Evolutionary conservation across 2,888 invertebrate species (phyloP).

Genomic region (Athalia circularis): DNA sequence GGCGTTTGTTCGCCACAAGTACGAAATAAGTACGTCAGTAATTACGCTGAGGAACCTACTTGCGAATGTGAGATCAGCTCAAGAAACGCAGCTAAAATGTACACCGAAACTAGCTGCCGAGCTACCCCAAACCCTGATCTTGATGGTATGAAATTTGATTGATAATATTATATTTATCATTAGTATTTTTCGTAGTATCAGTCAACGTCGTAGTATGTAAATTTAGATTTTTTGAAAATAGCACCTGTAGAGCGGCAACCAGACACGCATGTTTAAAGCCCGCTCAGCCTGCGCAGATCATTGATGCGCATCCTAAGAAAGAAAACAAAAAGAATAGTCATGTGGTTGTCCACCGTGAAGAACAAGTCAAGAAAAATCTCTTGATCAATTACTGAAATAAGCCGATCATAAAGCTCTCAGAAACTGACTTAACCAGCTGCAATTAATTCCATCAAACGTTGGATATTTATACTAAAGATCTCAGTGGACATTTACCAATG

Average conservation of each 20-base stretch:
- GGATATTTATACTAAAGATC: too few relatives aligned
- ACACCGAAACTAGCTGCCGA: not conserved
- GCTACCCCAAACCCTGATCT: not conserved
- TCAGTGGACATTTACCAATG: too few relatives aligned
- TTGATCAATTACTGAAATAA: too few relatives aligned
- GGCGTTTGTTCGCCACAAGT: not conserved
- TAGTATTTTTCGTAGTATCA: not conserved
- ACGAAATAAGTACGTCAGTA: not conserved
- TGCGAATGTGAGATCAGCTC: not conserved
- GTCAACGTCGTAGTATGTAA: not conserved
- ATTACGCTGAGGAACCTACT: not conserved
- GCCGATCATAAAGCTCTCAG: too few relatives aligned
- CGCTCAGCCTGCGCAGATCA: constrained; percentile 1
- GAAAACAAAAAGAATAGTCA: not conserved
- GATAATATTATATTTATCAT: not conserved
- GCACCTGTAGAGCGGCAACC: constrained; percentile 18
- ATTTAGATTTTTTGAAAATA: not conserved
- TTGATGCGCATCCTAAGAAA: not conserved
- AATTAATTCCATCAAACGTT: too few relatives aligned
- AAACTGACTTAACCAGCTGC: too few relatives aligned
- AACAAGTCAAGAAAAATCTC: too few relatives aligned
- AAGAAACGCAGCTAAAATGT: not conserved
- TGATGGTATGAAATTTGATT: constrained; percentile 25
- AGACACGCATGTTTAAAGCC: not conserved
- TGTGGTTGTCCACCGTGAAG: too few relatives aligned